Percentiles rank a stretch among this genome's conserved stretches.
Evolutionary conservation across 2,888 invertebrate species (phyloP).

Genomic region (Mechanitis mazaeus): DNA sequence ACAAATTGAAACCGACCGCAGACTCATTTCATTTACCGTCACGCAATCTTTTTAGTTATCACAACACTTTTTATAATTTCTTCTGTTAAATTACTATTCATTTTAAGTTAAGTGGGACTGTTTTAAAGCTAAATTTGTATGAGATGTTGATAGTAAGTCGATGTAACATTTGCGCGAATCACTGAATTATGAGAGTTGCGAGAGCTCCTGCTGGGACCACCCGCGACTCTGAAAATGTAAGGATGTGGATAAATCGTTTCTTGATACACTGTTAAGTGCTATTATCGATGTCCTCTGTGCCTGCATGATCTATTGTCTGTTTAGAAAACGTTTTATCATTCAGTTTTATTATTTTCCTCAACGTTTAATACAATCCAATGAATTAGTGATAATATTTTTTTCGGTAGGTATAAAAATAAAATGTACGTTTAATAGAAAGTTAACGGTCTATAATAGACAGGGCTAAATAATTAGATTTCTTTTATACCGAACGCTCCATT

Average conservation of each 20-base stretch:
- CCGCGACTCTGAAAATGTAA: slow-evolving; percentile 47
- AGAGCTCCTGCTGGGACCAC: slow-evolving; percentile 70
- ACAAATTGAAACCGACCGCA: slow-evolving; percentile 65
- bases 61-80: slow-evolving; percentile 30
- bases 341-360: too few relatives aligned
- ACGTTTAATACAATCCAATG: too few relatives aligned
- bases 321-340: neutral
- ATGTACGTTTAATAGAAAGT: slow-evolving; percentile 27
- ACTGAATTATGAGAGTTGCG: slow-evolving; percentile 62
- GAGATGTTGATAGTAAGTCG: slow-evolving; percentile 54
- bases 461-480: slow-evolving; percentile 57
- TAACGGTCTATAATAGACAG: slow-evolving; percentile 45
- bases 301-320: slow-evolving; percentile 24
- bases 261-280: slow-evolving; percentile 33
- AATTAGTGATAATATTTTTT: too few relatives aligned
- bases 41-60: slow-evolving; percentile 46
- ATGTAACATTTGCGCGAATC: slow-evolving; percentile 67
- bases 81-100: slow-evolving; percentile 40
- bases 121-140: slow-evolving; percentile 56
- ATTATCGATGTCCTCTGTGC: slow-evolving; percentile 33
- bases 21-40: slow-evolving; percentile 56
- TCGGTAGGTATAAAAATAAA: too few relatives aligned
- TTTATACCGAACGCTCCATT: slow-evolving; percentile 45
- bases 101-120: slow-evolving; percentile 38
- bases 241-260: slow-evolving; percentile 28